Percentiles rank a stretch among this genome's conserved stretches.
Evolutionary conservation across 2,888 invertebrate species (phyloP).

Genomic region (Drosophila glabriapex): DNA sequence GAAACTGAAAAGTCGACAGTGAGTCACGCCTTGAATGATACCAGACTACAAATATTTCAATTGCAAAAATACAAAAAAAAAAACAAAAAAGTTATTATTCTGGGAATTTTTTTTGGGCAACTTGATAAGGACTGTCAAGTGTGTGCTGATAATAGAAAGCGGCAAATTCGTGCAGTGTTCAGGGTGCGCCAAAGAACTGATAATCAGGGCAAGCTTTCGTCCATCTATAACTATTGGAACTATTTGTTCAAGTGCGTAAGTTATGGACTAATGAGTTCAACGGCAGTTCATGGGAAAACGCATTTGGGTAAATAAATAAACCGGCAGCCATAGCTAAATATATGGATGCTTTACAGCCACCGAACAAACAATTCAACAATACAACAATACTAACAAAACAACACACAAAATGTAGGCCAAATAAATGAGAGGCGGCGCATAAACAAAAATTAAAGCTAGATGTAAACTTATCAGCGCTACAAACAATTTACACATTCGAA

Average conservation of each 20-base stretch:
- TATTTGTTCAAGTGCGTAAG: constrained; percentile 37
- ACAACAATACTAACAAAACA: constrained; percentile 13
- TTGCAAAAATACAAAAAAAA: background rate
- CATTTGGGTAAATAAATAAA: constrained; percentile 50
- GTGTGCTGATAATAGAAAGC: constrained; percentile 3
- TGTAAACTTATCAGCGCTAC: constrained; percentile 55
- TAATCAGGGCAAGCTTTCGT: background rate
- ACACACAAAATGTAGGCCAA: constrained; percentile 68
- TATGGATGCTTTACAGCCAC: constrained; percentile 23
- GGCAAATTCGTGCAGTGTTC: background rate
- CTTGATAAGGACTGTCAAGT: constrained; percentile 32
- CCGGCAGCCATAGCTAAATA: constrained; percentile 18
- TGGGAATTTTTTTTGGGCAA: constrained; percentile 1
- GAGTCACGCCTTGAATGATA: constrained; percentile 49
- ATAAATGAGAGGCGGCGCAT: constrained; percentile 49
- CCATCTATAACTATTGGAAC: background rate
- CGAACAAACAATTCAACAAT: constrained; percentile 41
- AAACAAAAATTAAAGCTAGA: constrained; percentile 57
- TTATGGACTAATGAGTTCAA: constrained; percentile 52
- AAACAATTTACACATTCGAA: constrained; percentile 24
- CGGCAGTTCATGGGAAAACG: constrained; percentile 62
- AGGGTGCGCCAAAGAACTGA: background rate
- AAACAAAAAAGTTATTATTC: background rate
- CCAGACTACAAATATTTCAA: constrained; percentile 18
- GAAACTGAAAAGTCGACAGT: constrained; percentile 32